phyloP scores from a whole-genome alignment of 1,140 invertebrate species.

The roundworm (Caenorhabditis elegans) region WBcel235 BX284606.5:11061001-11061500 shows the following conservation, averaged over 20 bases:
- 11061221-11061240: not conserved
- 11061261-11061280: constrained; percentile 66
- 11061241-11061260: constrained; percentile 52
- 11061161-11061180: not conserved
- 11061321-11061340: constrained; percentile 65
- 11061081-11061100: not conserved
- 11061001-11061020: not conserved
- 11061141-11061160: constrained; percentile 10
- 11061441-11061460: constrained; percentile 64
- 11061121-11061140: not conserved
- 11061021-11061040: constrained; percentile 5
- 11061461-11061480: constrained; percentile 50
- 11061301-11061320: constrained; percentile 65
- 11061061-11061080: constrained; percentile 24
- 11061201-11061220: constrained; percentile 1
- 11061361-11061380: constrained; percentile 66
- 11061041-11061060: not conserved
- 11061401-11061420: not conserved
- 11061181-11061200: not conserved
- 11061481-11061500: constrained; percentile 54
- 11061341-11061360: constrained; percentile 65
- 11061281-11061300: constrained; percentile 60
- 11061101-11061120: constrained; percentile 27
- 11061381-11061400: constrained; percentile 59
- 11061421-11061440: constrained; percentile 49